Percentiles rank a stretch among this genome's conserved stretches.
Conservation (phyloP, 2,113 vertebrate species). For the Agelaius phoeniceus region DNA sequence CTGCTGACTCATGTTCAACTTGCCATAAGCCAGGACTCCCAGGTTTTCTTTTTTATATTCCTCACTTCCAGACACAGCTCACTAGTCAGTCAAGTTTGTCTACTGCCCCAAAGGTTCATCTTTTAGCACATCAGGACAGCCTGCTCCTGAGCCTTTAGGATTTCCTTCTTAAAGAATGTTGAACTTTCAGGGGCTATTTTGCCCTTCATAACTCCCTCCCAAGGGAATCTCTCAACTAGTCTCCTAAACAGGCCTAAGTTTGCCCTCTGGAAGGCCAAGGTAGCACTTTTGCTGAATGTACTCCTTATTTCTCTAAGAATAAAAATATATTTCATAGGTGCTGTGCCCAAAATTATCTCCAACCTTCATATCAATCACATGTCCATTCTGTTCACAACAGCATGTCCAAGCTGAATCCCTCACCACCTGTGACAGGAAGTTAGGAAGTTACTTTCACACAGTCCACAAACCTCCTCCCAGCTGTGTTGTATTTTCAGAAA, state of each 20-base stretch:
- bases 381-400: neutral
- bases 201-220: neutral
- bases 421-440: neutral
- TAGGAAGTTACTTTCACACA: neutral
- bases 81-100: neutral
- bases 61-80: neutral
- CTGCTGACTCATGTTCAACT: neutral
- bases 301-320: neutral
- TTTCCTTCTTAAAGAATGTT: neutral
- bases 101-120: neutral
- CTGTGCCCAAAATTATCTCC: neutral
- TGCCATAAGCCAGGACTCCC: no score
- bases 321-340: neutral
- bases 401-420: neutral
- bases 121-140: neutral
- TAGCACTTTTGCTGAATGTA: neutral
- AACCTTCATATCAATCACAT: neutral
- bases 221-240: neutral
- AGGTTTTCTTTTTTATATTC: neutral
- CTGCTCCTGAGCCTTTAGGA: neutral
- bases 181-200: neutral
- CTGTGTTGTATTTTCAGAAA: neutral
- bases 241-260: neutral
- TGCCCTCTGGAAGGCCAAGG: neutral
- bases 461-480: neutral